Evolutionary conservation across 2,888 invertebrate species (phyloP), one percentile per base, ranked within the genome.

Genomic region (Caenorhabditis drosophilae): DNA sequence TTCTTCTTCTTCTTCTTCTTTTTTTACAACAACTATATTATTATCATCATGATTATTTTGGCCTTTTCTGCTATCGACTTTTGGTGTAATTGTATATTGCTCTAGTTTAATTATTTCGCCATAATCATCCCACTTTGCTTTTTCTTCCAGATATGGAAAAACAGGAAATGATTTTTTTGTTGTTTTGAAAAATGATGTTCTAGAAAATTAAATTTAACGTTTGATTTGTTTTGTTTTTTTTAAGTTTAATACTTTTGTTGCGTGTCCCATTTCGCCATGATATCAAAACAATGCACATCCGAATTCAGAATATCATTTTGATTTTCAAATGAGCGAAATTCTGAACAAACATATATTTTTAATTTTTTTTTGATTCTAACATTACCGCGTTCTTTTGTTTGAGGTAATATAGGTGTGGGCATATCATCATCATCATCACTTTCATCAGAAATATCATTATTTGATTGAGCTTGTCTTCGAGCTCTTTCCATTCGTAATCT

Each of bases 21-120:
- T 55, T 25, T 60, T 49, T 53, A 62, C 12, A 16, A 60, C 52
- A 0, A 56, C 54, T 12, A 46, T 4, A 9, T 31, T 6, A 31
- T 31, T 31, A 31, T 31, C 60, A 2, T 47, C 22, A 23, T 58
- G 49, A 20, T 22, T 27, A 27, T 47, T 42, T 16, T 49, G 36
- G 16, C 62, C 62, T 40, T 62, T 62, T 26, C 56, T 48, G 3
- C 49, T 3, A 44, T 56, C 56, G n/a, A 52, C 44, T 18, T 57
- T 57, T 6, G 58, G 50, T 15, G 50, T 45, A 16, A 66, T 60
- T 9, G 90, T 89, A 84, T 92, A 95, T 81, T 95, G 93, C 85
- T 95, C 94, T 0, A 92, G 89, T 86, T 91, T 88, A 54, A 98
- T 91, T 40, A 93, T 89, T 86, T 97, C 97, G 0, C 98, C 97